These are phyloP conservation scores for Hedychridium roseum DNA, from an alignment of 2,888 invertebrate genomes.

Conservation along the genomic window DNA sequence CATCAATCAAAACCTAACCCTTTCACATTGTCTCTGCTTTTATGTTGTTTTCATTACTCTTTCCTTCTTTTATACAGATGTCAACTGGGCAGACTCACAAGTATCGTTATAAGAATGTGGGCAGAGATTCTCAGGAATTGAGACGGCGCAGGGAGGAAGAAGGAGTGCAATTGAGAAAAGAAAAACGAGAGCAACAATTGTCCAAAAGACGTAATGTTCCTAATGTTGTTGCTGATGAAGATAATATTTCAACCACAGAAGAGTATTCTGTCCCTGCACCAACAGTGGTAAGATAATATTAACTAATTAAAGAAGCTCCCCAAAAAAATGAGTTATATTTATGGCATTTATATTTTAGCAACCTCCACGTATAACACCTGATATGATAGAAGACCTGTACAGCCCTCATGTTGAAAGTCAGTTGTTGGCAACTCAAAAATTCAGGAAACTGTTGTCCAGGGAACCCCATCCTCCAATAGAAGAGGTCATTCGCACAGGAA, in stretches of 20 bases:
- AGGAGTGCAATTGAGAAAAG: constrained; percentile 94
- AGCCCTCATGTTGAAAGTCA: constrained; percentile 81
- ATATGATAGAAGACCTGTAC: constrained; percentile 87
- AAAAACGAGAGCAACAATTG: constrained; percentile 93
- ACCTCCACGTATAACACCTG: constrained; percentile 72
- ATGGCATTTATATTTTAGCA: constrained; percentile 61
- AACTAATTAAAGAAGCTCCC: background rate
- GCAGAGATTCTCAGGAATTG: constrained; percentile 90
- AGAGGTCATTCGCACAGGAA: constrained; percentile 93
- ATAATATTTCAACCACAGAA: constrained; percentile 46
- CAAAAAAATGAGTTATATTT: background rate
- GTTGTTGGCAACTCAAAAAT: constrained; percentile 88
- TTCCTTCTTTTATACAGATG: constrained; percentile 70
- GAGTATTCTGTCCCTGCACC: constrained; percentile 45
- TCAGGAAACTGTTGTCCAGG: constrained; percentile 89
- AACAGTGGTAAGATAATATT: constrained; percentile 32
- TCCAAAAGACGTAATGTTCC: constrained; percentile 90
- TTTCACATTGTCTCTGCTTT: constrained; percentile 6
- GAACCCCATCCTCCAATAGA: constrained; percentile 98
- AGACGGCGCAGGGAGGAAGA: constrained; percentile 93
- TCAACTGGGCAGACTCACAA: constrained; percentile 80
- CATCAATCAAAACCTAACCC: constrained; percentile 31
- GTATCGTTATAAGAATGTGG: constrained; percentile 93
- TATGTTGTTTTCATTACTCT: constrained; percentile 2
- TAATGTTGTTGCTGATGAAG: constrained; percentile 54